These are phyloP conservation scores for Aricia artaxerxes DNA, from an alignment of 2,888 invertebrate genomes.

Conservation along the genomic window DNA sequence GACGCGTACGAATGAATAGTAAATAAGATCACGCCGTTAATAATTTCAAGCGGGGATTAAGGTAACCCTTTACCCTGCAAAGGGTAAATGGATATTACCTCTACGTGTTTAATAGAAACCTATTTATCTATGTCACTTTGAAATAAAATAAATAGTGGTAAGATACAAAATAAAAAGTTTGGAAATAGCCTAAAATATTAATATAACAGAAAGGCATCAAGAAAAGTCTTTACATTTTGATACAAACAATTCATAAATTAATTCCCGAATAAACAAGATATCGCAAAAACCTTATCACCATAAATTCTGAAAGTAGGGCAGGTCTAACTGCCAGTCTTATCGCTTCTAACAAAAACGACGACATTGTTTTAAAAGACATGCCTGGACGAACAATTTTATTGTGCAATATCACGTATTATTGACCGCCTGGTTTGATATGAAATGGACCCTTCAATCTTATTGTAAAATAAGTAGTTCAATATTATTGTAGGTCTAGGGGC, in stretches of 20 bases:
- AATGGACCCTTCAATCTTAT: too few species aligned
- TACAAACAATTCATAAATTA: neutral
- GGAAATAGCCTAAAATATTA: too few species aligned
- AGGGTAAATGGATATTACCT: conserved; percentile 1
- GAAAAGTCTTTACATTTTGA: neutral
- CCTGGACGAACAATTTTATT: too few species aligned
- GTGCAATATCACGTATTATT: too few species aligned
- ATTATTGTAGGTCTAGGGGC: too few species aligned
- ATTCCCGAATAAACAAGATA: conserved; percentile 9
- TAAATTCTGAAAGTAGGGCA: conserved; percentile 14
- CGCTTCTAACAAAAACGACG: neutral
- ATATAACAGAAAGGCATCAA: neutral
- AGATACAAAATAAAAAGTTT: too few species aligned
- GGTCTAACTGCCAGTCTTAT: neutral
- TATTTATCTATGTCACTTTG: neutral
- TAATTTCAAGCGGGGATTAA: conserved; percentile 2
- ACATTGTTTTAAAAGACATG: neutral
- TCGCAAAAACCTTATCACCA: neutral
- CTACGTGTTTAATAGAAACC: neutral
- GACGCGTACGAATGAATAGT: neutral
- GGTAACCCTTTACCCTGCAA: neutral
- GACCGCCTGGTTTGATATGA: too few species aligned
- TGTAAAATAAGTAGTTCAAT: too few species aligned
- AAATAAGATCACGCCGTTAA: conserved; percentile 3
- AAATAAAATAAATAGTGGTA: neutral